Evolutionary conservation across 2,113 vertebrate genomes (phyloP), one percentile per base, ranked within the genome.

Genomic region (Peromyscus maniculatus): DNA sequence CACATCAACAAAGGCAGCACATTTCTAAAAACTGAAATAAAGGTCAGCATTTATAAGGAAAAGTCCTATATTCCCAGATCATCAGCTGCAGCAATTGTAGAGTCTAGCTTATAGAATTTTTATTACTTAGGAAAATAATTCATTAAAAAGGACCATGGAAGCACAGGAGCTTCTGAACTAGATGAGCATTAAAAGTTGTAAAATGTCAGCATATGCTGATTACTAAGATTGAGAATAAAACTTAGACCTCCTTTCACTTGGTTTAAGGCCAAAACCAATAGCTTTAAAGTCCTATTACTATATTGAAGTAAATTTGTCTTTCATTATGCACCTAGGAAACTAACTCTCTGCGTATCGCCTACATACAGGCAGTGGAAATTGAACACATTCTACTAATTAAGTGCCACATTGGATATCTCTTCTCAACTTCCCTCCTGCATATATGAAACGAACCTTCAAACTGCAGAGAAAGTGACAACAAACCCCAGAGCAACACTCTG

Each of bases 391-490:
- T 74, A 78, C 62, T 98, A 98, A 98, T 98, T 98, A 98, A 77
- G 13, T 79, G 91, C 49, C 91, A 62, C 90, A 97, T 91, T 94
- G 59, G 83, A 95, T 95, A 89, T 95, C 97, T 98, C 77, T 82
- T 89, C 67, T 98, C 94, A 97, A 97, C 89, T 87, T 84, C 31
- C 77, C 75, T 98, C 71, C 90, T 94, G 95, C 72, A 59, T 95
- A 97, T 98, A 98, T 98, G 94, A 97, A 97, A 97, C 39, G 97
- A 98, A 93, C 75, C 90, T 98, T 98, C 96, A 98, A 96, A 98
- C 67, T 55, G 79, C 96, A 57, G 75, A 77, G 57, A 97, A 97
- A 98, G 97, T 64, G 94, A 98, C 97, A 98, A 95, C 87, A 97
- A 95, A 55, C 64, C 92, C 94, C 94, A 96, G 91, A 97, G 86